Conservation (phyloP, 2,888 invertebrate species). For the Didymodactylos carnosus region DNA sequence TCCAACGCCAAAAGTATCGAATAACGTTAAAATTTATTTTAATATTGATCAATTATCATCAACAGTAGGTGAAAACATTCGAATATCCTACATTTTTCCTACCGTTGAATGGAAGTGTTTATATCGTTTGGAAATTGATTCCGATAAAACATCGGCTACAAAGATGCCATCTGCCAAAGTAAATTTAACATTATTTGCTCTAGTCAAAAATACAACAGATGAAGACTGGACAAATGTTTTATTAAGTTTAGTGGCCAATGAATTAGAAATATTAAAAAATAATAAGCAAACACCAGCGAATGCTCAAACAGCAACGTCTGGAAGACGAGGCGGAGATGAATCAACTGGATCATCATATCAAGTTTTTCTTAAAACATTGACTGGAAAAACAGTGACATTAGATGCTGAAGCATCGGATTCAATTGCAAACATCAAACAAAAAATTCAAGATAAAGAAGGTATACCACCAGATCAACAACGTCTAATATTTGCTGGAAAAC, state of each 20-base stretch:
- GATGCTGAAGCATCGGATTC: slow-evolving; percentile 28
- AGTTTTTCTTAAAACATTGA: neutral
- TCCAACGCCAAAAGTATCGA: neutral
- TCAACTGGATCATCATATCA: neutral
- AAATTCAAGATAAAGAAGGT: slow-evolving; percentile 70
- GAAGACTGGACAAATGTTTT: neutral
- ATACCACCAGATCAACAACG: slow-evolving; percentile 75
- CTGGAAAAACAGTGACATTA: neutral
- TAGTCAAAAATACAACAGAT: neutral
- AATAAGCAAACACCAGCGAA: neutral
- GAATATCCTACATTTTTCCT: neutral
- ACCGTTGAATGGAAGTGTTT: neutral
- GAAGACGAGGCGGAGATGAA: neutral
- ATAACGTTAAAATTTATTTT: neutral
- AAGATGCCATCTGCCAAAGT: neutral
- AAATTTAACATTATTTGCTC: neutral
- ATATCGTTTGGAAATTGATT: neutral
- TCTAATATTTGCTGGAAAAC: slow-evolving; percentile 47
- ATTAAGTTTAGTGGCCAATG: neutral
- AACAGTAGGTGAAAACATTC: neutral
- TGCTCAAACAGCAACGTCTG: neutral
- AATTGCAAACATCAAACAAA: slow-evolving; percentile 38
- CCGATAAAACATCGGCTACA: neutral
- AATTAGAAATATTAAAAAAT: neutral
- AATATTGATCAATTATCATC: neutral